A percentile compares a stretch with the other conserved stretches of the same genome.
phyloP scores from a whole-genome alignment of 2,113 vertebrate genomes.

The Lepus europaeus region DNA sequence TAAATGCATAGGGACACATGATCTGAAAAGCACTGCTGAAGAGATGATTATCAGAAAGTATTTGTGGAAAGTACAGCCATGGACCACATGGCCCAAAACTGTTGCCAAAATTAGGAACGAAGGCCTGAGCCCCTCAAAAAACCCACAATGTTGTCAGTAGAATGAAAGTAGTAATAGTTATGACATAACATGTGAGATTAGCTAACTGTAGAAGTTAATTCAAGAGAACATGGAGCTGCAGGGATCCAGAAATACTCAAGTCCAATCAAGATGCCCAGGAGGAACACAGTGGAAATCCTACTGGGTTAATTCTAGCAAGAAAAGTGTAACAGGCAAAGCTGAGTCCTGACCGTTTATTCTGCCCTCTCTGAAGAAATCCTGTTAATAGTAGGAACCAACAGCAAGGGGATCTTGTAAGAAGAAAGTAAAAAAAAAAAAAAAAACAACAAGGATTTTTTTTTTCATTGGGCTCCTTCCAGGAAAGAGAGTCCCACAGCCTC shows the following conservation, averaged over 20 bases:
- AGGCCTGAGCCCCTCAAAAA: neutral
- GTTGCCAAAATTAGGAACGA: slow-evolving; percentile 3
- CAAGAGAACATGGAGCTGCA: neutral
- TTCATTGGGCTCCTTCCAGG: no score
- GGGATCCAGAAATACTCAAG: neutral
- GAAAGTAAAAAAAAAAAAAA: neutral
- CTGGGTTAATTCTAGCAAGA: neutral
- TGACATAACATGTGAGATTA: slow-evolving; percentile 35
- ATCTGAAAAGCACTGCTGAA: neutral
- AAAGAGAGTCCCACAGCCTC: neutral
- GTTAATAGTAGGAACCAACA: neutral
- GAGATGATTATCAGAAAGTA: neutral
- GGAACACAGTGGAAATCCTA: neutral
- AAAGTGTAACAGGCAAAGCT: neutral
- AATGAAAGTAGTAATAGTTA: slow-evolving; percentile 29
- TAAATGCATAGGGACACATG: neutral
- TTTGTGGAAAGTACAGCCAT: neutral
- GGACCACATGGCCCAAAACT: neutral
- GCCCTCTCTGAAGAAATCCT: slow-evolving; percentile 17
- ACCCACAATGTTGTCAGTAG: neutral
- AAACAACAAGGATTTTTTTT: neutral
- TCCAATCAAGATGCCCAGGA: neutral
- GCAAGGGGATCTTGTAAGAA: neutral
- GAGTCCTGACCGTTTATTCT: neutral
- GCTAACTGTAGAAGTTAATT: slow-evolving; percentile 19